phyloP scores from a whole-genome alignment of 2,797 vertebrate species.

The Telmatherina bonti region DNA sequence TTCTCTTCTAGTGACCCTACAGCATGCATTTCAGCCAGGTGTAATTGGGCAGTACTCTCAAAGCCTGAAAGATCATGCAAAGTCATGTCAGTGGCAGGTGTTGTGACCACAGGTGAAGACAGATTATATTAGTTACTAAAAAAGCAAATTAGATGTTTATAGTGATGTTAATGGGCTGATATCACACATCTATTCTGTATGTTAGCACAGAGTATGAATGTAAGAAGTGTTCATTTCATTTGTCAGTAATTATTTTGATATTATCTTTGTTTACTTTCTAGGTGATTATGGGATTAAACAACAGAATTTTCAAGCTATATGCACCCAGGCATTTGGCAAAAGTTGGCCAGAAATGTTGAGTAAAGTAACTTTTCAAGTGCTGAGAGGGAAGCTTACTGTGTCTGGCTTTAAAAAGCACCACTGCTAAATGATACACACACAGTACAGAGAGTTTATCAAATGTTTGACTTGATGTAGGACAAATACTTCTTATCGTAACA shows the following conservation, averaged over 20 bases:
- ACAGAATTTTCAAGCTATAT: background rate
- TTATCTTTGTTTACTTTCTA: background rate
- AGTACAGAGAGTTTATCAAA: background rate
- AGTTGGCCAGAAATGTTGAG: background rate
- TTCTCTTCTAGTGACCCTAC: slow-evolving; percentile 66
- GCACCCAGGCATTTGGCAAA: background rate
- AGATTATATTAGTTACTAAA: background rate
- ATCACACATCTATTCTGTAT: background rate
- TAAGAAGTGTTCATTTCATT: background rate
- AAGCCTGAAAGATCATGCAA: slow-evolving; percentile 73
- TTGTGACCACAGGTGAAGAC: background rate
- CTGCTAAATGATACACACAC: background rate
- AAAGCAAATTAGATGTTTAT: background rate
- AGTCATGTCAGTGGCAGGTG: slow-evolving; percentile 18
- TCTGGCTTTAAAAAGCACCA: background rate
- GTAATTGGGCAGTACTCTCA: slow-evolving; percentile 80
- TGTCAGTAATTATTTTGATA: too few species aligned
- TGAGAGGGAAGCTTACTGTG: background rate
- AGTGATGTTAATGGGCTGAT: background rate
- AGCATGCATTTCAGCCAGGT: slow-evolving; percentile 77
- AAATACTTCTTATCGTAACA: background rate
- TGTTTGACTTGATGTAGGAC: background rate
- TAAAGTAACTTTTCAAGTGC: background rate
- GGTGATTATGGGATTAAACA: background rate
- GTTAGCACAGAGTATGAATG: background rate